Conservation (phyloP, 2,797 vertebrate species). For the Acanthurus lineatus region DNA sequence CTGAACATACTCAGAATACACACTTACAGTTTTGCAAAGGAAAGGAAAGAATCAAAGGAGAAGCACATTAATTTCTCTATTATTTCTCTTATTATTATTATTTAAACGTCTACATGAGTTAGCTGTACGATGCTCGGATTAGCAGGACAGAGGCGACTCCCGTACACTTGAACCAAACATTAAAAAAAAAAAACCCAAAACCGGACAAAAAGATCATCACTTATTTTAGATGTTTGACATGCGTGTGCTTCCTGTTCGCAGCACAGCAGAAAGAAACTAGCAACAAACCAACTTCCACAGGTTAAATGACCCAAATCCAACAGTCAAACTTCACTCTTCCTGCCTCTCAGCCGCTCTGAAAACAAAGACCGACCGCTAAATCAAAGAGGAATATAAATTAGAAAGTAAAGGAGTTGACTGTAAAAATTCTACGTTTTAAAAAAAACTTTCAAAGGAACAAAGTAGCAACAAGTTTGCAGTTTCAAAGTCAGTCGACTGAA, state of each 20-base stretch:
- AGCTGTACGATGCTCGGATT: conserved; percentile 26
- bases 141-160: conserved; percentile 41
- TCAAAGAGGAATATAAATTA: conserved; percentile 61
- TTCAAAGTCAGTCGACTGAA: conserved; percentile 18
- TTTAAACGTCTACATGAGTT: conserved; percentile 17
- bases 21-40: conserved; percentile 34
- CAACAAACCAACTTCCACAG: conserved; percentile 7
- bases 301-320: conserved; percentile 13
- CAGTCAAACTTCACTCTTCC: conserved; percentile 10
- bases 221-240: conserved; percentile 8
- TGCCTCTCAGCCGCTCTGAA: conserved; percentile 22
- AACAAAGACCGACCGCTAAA: conserved; percentile 27
- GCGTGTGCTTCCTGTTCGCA: conserved; percentile 1
- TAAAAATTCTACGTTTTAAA: conserved; percentile 59
- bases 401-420: conserved; percentile 38
- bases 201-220: not conserved
- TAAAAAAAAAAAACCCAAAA: conserved; percentile 21
- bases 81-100: conserved; percentile 22
- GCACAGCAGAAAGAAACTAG: conserved; percentile 9
- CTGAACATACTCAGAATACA: conserved; percentile 22
- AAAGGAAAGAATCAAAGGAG: conserved; percentile 33
- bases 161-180: conserved; percentile 40
- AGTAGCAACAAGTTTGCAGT: conserved; percentile 21
- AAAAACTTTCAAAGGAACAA: conserved; percentile 10
- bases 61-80: conserved; percentile 30